A percentile compares a stretch with the other conserved stretches of the same genome.
Conservation (phyloP, 2,888 invertebrate species). For the Antheraea yamamai region DNA sequence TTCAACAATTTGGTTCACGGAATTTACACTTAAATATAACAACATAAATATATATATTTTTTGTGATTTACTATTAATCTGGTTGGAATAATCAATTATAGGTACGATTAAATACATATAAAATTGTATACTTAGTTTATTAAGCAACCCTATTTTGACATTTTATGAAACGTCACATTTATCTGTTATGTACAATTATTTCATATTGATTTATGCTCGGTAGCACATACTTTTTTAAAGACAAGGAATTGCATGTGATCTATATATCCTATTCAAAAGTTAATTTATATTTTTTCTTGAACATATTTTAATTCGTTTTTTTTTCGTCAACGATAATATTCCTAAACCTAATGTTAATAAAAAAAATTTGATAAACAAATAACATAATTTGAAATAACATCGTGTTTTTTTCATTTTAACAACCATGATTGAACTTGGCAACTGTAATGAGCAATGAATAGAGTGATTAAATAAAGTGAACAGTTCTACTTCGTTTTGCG, state of each 20-base stretch:
- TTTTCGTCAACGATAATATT: not conserved
- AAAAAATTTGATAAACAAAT: not conserved
- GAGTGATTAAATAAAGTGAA: constrained; percentile 4
- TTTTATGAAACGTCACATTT: not conserved
- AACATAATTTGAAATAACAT: not conserved
- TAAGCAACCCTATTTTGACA: not conserved
- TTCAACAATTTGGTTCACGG: too few species aligned
- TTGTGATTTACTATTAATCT: too few species aligned
- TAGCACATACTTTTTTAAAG: not conserved
- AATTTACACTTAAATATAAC: too few species aligned
- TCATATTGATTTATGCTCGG: not conserved
- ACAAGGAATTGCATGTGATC: not conserved
- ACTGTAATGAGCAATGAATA: not conserved
- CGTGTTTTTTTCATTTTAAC: not conserved
- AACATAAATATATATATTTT: too few species aligned
- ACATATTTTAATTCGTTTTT: not conserved
- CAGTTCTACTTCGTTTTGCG: constrained; percentile 17
- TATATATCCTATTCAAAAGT: not conserved
- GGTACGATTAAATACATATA: too few species aligned
- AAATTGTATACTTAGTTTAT: too few species aligned
- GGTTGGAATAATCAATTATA: too few species aligned
- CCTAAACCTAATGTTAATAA: not conserved
- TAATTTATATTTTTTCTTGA: not conserved
- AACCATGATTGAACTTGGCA: not conserved
- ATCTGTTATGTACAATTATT: not conserved